A percentile compares a stretch with the other conserved stretches of the same genome.
phyloP scores from a whole-genome alignment of 1,140 invertebrate genomes.

The Babylonia areolata region DNA sequence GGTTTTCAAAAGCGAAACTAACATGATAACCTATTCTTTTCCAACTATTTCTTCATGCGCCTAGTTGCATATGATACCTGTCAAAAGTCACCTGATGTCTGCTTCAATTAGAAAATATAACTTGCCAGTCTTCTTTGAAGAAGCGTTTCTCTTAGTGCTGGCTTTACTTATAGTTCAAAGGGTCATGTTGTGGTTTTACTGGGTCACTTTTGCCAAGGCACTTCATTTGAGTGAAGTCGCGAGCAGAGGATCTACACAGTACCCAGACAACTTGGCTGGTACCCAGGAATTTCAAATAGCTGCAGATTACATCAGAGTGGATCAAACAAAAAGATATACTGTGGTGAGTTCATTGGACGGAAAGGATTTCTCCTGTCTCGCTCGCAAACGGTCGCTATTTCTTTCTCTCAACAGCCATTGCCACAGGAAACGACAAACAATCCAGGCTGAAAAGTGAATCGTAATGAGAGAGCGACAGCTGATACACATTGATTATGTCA shows the following conservation, averaged over 20 bases:
- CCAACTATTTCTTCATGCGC: background rate
- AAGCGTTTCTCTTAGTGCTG: background rate
- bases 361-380: background rate
- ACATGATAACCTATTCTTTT: background rate
- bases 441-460: background rate
- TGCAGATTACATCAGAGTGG: background rate
- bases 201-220: constrained; percentile 10
- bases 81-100: background rate
- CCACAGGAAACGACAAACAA: background rate
- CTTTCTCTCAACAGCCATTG: background rate
- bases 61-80: background rate
- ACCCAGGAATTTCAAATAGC: background rate
- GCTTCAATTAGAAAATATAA: background rate
- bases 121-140: background rate
- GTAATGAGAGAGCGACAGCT: background rate
- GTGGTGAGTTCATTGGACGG: background rate
- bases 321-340: background rate
- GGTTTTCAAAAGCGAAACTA: background rate
- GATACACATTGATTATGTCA: background rate
- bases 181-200: constrained; percentile 26
- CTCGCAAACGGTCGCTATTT: background rate
- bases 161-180: background rate
- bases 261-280: background rate
- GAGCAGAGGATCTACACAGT: background rate
- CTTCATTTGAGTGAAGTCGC: background rate